A percentile compares a stretch with the other conserved stretches of the same genome.
Evolutionary conservation across 2,113 vertebrate species (phyloP).

Genomic region (Callochromis pleurospilus): DNA sequence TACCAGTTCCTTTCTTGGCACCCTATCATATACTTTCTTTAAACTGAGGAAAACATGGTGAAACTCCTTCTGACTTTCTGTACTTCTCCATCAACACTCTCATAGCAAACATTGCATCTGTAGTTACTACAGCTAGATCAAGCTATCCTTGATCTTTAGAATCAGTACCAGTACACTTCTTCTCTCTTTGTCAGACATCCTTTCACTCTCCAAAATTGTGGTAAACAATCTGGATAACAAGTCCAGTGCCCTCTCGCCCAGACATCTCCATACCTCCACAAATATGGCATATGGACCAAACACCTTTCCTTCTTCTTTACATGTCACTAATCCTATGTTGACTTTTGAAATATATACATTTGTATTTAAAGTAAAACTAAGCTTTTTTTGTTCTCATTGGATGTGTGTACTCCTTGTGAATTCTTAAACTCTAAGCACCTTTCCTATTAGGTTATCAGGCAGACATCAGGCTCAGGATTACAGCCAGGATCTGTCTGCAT

Average conservation of each 20-base stretch:
- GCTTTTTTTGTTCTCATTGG: not conserved
- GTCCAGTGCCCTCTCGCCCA: not conserved
- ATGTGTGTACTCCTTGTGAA: not conserved
- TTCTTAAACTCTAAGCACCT: not conserved
- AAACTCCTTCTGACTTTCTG: not conserved
- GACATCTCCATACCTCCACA: not conserved
- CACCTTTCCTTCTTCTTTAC: not conserved
- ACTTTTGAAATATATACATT: not conserved
- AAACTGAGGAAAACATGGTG: not conserved
- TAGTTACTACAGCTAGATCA: not conserved
- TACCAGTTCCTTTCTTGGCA: not conserved
- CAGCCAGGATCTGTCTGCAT: not conserved
- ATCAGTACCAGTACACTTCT: not conserved
- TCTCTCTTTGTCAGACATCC: not conserved
- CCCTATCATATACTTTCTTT: not conserved
- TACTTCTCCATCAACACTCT: not conserved
- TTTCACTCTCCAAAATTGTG: not conserved
- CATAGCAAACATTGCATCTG: not conserved
- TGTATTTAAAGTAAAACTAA: not conserved
- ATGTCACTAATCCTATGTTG: not conserved
- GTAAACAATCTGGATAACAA: not conserved
- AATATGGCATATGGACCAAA: not conserved
- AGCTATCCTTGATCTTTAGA: not conserved
- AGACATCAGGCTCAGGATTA: not conserved
- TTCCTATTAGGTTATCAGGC: not conserved